phyloP scores from a whole-genome alignment of 2,888 invertebrate species.

The Dryocosmus kuriphilus region DNA sequence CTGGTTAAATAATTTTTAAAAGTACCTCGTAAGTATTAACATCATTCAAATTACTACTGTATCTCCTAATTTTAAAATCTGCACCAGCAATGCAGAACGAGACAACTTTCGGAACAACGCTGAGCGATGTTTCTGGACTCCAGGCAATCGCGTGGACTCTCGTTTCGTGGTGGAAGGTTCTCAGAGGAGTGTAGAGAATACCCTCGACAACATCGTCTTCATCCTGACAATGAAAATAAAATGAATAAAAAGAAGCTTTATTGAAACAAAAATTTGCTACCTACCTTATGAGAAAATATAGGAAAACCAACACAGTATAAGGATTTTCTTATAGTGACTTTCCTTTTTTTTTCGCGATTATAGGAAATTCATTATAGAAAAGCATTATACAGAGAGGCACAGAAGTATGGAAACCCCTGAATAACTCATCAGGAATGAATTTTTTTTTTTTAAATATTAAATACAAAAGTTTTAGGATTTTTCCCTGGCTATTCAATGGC shows the following conservation, averaged over 20 bases:
- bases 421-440: too few species aligned
- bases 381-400: too few species aligned
- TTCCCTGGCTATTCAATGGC: too few species aligned
- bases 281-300: too few species aligned
- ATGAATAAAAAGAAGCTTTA: conserved; percentile 26
- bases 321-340: too few species aligned
- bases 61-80: conserved; percentile 80
- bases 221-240: conserved; percentile 75
- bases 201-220: conserved; percentile 78
- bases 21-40: conserved; percentile 78
- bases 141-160: conserved; percentile 81
- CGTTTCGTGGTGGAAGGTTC: conserved; percentile 80
- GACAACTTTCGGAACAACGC: conserved; percentile 80
- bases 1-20: conserved; percentile 13
- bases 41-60: conserved; percentile 80
- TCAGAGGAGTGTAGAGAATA: conserved; percentile 79
- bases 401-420: too few species aligned
- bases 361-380: too few species aligned
- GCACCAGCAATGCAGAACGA: conserved; percentile 80
- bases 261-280: not conserved
- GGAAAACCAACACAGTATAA: too few species aligned
- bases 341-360: too few species aligned
- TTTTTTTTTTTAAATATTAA: too few species aligned
- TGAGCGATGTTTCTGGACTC: conserved; percentile 82
- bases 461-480: too few species aligned